Evolutionary conservation across 1,140 invertebrate species (phyloP).

Genomic region (Paraescarpia echinospica): DNA sequence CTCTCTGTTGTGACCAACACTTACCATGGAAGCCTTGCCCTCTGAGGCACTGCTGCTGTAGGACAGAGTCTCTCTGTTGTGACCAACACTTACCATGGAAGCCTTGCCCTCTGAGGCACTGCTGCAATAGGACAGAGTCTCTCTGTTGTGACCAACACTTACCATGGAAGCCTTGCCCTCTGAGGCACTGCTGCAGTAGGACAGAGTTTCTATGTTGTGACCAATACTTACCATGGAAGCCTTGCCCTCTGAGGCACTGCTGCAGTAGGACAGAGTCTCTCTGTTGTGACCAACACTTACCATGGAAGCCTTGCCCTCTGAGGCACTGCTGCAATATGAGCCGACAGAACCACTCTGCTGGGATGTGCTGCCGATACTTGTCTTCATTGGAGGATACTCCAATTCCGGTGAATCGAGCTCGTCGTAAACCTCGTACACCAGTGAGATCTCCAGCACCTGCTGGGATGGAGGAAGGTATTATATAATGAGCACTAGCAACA

Average conservation of each 20-base stretch:
- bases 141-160: too few relatives aligned
- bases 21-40: too few relatives aligned
- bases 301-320: constrained; percentile 41
- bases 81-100: too few relatives aligned
- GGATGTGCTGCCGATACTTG: constrained; percentile 47
- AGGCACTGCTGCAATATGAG: constrained; percentile 55
- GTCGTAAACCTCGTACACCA: constrained; percentile 79
- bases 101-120: constrained; percentile 38
- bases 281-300: neutral
- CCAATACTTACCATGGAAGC: constrained; percentile 17
- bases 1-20: too few relatives aligned
- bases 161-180: constrained; percentile 31
- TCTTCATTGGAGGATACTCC: constrained; percentile 65
- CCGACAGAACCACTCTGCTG: constrained; percentile 60
- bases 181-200: too few relatives aligned
- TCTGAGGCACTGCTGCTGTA: too few relatives aligned
- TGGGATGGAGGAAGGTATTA: constrained; percentile 21
- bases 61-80: neutral
- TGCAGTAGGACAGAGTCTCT: too few relatives aligned
- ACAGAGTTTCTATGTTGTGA: too few relatives aligned
- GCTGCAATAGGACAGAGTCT: neutral
- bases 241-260: constrained; percentile 32
- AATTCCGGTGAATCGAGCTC: constrained; percentile 78
- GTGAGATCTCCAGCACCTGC: constrained; percentile 83
- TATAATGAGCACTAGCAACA: too few relatives aligned